Evolutionary conservation across 2,113 vertebrate genomes (phyloP), one percentile per base, ranked within the genome.

Genomic region (Andinoacara biseriatus): DNA sequence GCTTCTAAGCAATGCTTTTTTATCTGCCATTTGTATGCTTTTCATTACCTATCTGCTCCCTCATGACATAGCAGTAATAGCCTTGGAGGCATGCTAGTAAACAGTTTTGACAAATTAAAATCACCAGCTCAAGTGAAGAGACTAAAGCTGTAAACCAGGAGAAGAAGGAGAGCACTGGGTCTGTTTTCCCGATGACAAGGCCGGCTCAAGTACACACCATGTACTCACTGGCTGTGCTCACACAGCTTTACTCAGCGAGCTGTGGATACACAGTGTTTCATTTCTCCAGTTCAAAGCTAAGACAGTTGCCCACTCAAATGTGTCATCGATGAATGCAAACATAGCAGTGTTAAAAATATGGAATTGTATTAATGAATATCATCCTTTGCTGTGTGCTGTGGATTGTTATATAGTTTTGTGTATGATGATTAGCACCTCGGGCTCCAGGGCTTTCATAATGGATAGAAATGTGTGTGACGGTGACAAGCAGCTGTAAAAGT

Each of bases 51-150:
- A 90, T 93, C 93, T 91, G 87, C 92, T 94, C 94, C 91, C 92
- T 93, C 62, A 85, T 94, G 94, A 95, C 95, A 95, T 74, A 90
- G 81, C 91, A 82, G 94, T 95, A 95, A 96, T 95, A 94, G 94
- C 94, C 93, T 95, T 91, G 93, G 92, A 93, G 92, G 91, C 91
- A 94, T 92, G 92, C 94, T 95, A 91, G 95, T 96, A 95, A 95
- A 95, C 95, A 95, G 93, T 95, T 95, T 94, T 96, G 95, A 96
- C 93, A 95, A 95, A 95, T 95, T 94, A 95, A 95, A 96, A 95
- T 95, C 92, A 94, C 93, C 87, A 87, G 86, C 93, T 92, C 82
- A 90, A 92, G 90, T 91, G 89, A 91, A 91, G 86, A 91, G 86
- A 88, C 90, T 82, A 69, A 86, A 90, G 83, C 90, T 81, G 83